Evolutionary conservation across 2,113 vertebrate genomes (phyloP), one percentile per base, ranked within the genome.

Genomic region (Cyanocitta stelleri): DNA sequence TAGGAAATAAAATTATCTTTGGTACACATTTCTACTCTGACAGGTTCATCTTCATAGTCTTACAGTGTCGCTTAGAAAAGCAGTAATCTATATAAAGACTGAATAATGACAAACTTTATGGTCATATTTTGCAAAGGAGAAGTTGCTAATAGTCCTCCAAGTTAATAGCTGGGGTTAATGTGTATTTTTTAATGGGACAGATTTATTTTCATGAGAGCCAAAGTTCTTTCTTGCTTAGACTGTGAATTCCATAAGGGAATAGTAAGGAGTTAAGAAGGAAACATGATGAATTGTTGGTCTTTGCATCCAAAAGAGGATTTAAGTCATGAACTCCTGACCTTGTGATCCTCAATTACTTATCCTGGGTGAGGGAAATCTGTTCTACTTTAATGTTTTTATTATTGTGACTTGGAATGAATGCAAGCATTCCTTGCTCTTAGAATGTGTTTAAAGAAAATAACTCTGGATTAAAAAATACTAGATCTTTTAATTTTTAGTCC

Each of bases 341-440:
- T 81, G 59, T 90, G 95, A 96, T 95, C 82, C 89, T 91, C 95
- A 95, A 77, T 97, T 96, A 96, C 92, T 96, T 96, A 96, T 81
- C 82, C 72, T 1, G 85, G 75, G 80, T 95, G 90, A 75, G 7
- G 82, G 87, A 96, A 93, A 95, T 83, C 73, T 96, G 85, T 91
- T 96, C 90, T 77, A 35, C 93, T 95, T 94, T 71, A 95, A 83
- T 94, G 75, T 90, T 93, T 96, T 95, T 95, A 96, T 96, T 96
- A 93, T 94, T 93, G 76, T 90, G 72, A 88, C 64, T 96, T 94
- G 90, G 82, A 95, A 71, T 84, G 85, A 95, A 86, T 73, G 72
- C 63, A 68, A 41, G 68, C 68, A 88, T 95, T 94, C 58, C 94
- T 94, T 94, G 84, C 71, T 91, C 73, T 87, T 79, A 78, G 61